Conservation (phyloP, 2,888 invertebrate genomes). For the Lacanobia wlatinum region DNA sequence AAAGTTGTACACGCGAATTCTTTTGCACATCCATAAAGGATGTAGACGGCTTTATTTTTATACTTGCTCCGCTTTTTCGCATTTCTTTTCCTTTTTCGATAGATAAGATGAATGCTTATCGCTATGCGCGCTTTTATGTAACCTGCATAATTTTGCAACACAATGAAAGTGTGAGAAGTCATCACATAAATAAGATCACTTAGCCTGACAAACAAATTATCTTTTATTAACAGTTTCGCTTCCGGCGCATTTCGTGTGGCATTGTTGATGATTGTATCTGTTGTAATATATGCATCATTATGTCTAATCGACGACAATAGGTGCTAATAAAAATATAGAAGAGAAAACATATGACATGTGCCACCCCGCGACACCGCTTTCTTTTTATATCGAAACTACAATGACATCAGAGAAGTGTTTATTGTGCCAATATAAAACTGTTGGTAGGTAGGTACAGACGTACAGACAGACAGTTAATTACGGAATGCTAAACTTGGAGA, state of each 20-base stretch:
- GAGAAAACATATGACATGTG: constrained; percentile 38
- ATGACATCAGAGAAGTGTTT: constrained; percentile 62
- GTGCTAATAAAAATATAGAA: constrained; percentile 35
- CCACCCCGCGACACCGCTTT: constrained; percentile 63
- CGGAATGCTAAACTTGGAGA: constrained; percentile 54
- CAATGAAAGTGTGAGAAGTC: constrained; percentile 18
- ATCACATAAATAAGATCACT: constrained; percentile 34
- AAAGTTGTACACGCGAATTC: constrained; percentile 80
- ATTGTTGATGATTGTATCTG: constrained; percentile 10
- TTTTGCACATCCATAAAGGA: constrained; percentile 69
- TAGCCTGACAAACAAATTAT: constrained; percentile 12
- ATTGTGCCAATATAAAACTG: constrained; percentile 44
- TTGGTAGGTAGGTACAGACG: constrained; percentile 1
- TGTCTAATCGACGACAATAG: constrained; percentile 43
- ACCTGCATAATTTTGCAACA: constrained; percentile 35
- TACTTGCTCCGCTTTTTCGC: constrained; percentile 58
- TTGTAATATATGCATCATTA: constrained; percentile 22
- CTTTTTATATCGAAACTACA: constrained; percentile 64
- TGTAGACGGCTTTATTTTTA: constrained; percentile 66
- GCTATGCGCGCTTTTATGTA: constrained; percentile 41
- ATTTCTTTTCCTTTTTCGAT: constrained; percentile 62
- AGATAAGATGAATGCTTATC: constrained; percentile 42
- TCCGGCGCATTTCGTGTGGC: constrained; percentile 17
- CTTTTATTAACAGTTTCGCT: background rate
- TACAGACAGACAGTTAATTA: constrained; percentile 32